phyloP scores from a whole-genome alignment of 2,888 invertebrate genomes.

The Rhagium mordax region DNA sequence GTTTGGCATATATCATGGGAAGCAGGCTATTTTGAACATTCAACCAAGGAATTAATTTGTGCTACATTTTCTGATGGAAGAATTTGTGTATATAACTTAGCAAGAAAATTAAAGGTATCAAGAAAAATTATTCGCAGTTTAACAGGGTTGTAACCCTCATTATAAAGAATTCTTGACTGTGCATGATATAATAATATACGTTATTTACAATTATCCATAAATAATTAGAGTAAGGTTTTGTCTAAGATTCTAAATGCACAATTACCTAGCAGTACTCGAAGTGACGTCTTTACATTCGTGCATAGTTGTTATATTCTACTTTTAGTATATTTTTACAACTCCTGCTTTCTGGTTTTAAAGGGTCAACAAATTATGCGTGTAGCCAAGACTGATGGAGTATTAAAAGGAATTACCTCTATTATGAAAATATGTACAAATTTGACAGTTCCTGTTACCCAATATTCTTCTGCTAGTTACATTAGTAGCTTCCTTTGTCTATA shows the following conservation, averaged over 20 bases:
- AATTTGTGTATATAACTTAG: conserved; percentile 56
- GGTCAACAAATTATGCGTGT: conserved; percentile 76
- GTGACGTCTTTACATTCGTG: too few relatives aligned
- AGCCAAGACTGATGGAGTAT: conserved; percentile 77
- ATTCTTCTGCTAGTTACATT: conserved; percentile 76
- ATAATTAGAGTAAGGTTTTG: too few relatives aligned
- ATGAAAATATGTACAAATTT: conserved; percentile 64
- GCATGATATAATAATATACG: too few relatives aligned
- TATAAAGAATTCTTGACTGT: too few relatives aligned
- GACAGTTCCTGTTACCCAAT: conserved; percentile 68
- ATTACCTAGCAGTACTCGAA: too few relatives aligned
- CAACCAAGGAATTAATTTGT: conserved; percentile 72
- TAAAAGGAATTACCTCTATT: conserved; percentile 73
- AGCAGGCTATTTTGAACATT: conserved; percentile 49
- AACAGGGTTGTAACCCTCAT: too few relatives aligned
- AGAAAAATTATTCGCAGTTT: too few relatives aligned
- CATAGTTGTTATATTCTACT: not conserved
- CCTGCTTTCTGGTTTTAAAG: conserved; percentile 32
- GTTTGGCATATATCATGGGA: conserved; percentile 59
- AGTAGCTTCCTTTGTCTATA: too few relatives aligned
- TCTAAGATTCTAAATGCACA: too few relatives aligned
- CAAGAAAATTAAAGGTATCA: conserved; percentile 51
- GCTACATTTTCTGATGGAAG: conserved; percentile 76
- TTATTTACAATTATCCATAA: too few relatives aligned
- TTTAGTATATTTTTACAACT: not conserved